Evolutionary conservation across 2,888 invertebrate genomes (phyloP).

Genomic region (Endotricha flammealis): DNA sequence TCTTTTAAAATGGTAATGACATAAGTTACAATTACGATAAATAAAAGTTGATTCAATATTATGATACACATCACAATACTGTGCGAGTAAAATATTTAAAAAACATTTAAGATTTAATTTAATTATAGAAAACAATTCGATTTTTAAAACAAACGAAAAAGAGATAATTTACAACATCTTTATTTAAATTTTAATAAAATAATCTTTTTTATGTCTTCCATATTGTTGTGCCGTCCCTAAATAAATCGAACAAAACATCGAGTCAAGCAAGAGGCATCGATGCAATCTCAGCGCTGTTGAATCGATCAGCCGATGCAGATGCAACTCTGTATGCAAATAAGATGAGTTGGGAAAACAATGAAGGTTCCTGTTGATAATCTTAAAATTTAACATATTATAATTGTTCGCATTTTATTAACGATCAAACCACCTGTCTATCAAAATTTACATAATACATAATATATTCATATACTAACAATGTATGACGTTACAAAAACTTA

Average conservation of each 20-base stretch:
- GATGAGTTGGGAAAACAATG: conserved; percentile 56
- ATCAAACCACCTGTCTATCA: conserved; percentile 24
- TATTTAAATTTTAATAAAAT: too few species aligned
- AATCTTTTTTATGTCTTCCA: not conserved
- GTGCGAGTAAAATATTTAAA: not conserved
- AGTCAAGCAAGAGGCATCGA: conserved; percentile 28
- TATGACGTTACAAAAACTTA: too few species aligned
- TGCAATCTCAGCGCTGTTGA: conserved; percentile 41
- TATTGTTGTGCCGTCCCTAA: conserved; percentile 1
- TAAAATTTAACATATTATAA: conserved; percentile 13
- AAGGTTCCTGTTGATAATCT: conserved; percentile 67
- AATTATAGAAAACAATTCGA: too few species aligned
- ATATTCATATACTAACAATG: too few species aligned
- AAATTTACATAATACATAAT: too few species aligned
- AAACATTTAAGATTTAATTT: too few species aligned
- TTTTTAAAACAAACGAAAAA: too few species aligned
- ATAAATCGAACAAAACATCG: conserved; percentile 20
- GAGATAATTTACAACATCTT: too few species aligned
- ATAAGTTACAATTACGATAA: too few species aligned
- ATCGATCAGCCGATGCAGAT: conserved; percentile 48
- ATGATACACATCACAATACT: too few species aligned
- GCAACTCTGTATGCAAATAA: conserved; percentile 64
- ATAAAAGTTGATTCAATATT: too few species aligned
- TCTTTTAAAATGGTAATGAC: too few species aligned
- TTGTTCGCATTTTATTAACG: conserved; percentile 1